These are phyloP conservation scores for Delia radicum DNA, from an alignment of 1,140 invertebrate genomes.

Conservation along the genomic window DNA sequence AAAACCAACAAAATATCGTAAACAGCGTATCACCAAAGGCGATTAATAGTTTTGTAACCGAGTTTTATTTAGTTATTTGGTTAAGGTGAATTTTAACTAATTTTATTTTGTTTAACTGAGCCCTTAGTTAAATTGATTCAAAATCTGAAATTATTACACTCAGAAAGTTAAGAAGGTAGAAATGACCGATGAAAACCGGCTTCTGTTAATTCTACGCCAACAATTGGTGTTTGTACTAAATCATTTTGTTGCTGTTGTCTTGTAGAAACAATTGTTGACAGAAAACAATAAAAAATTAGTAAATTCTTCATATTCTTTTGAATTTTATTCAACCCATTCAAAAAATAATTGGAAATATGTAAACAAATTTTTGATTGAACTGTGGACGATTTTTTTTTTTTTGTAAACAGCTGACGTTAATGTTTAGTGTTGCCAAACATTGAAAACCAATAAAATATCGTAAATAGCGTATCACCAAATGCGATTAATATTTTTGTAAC, in stretches of 20 bases:
- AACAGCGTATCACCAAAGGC: no score
- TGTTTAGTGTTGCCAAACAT: background rate
- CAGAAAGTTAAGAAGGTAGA: no score
- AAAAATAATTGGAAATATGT: background rate
- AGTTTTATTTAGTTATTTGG: no score
- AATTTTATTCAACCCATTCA: background rate
- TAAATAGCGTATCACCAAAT: no score
- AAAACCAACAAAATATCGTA: background rate
- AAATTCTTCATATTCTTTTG: background rate
- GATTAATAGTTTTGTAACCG: no score
- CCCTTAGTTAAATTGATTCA: no score
- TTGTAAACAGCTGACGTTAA: background rate
- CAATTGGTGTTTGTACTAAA: slow-evolving; percentile 31
- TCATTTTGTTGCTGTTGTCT: slow-evolving; percentile 14
- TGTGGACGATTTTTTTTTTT: background rate
- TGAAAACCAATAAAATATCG: background rate
- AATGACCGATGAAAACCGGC: slow-evolving; percentile 51
- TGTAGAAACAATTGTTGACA: background rate
- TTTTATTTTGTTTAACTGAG: no score
- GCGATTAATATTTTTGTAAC: no score
- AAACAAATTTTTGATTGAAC: background rate
- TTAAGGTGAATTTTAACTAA: no score
- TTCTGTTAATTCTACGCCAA: slow-evolving; percentile 43
- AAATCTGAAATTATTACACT: no score
- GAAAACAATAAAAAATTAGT: background rate